Evolutionary conservation across 2,888 invertebrate species (phyloP).

Genomic region (Dicranocentrus wangi): DNA sequence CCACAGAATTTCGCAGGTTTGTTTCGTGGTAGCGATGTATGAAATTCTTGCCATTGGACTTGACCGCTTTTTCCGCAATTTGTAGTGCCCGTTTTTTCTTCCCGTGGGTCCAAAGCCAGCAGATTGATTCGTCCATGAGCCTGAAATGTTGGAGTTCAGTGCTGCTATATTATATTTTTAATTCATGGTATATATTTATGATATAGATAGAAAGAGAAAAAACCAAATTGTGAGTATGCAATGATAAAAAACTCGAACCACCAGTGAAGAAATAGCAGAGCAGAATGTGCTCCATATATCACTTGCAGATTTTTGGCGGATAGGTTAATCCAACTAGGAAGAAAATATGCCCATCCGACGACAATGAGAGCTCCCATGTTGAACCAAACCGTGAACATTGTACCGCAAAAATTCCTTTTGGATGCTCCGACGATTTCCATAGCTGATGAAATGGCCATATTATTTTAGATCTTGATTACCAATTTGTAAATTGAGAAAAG

Average conservation of each 20-base stretch:
- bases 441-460: neutral
- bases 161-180: too few species aligned
- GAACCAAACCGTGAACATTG: neutral
- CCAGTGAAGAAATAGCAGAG: conserved; percentile 13
- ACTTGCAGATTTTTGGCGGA: conserved; percentile 1
- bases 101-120: conserved; percentile 34
- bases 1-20: neutral
- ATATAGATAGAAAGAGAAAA: too few species aligned
- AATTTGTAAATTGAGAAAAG: neutral
- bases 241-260: neutral
- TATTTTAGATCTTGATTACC: too few species aligned
- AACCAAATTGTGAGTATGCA: too few species aligned
- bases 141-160: conserved; percentile 7
- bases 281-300: neutral
- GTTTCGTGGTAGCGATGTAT: neutral
- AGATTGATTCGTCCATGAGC: conserved; percentile 37
- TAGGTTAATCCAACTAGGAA: neutral
- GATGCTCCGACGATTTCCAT: conserved; percentile 42
- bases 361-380: neutral
- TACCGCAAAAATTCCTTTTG: conserved; percentile 18
- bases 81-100: conserved; percentile 3
- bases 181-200: too few species aligned
- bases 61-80: conserved; percentile 11
- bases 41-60: neutral
- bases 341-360: neutral